These are phyloP conservation scores for Aphis craccivora DNA, from an alignment of 1,140 invertebrate genomes.

Conservation along the genomic window DNA sequence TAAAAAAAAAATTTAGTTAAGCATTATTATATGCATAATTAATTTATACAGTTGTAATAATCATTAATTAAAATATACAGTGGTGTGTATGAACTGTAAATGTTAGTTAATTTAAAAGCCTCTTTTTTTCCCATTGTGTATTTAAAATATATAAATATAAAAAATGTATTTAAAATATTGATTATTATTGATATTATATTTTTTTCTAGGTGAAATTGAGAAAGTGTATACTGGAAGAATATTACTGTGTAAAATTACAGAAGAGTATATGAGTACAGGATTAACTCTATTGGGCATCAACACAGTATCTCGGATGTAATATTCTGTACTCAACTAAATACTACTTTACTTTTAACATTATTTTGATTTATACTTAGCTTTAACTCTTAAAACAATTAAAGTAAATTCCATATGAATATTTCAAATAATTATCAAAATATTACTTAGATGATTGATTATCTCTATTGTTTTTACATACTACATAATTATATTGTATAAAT, in stretches of 20 bases:
- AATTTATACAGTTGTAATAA: not conserved
- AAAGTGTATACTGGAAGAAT: slow-evolving; percentile 88
- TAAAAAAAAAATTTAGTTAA: not conserved
- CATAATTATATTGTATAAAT: not conserved
- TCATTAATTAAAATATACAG: not conserved
- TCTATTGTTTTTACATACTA: not conserved
- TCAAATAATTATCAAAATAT: not conserved
- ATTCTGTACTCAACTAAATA: not conserved
- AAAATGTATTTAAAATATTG: not conserved
- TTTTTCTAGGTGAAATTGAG: slow-evolving; percentile 70
- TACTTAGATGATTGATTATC: not conserved
- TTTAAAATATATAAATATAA: not conserved
- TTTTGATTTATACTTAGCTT: not conserved
- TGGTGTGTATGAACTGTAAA: not conserved
- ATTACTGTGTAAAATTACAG: slow-evolving; percentile 91
- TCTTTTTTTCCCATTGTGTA: not conserved
- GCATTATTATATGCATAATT: not conserved
- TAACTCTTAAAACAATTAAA: not conserved
- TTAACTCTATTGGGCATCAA: slow-evolving; percentile 92
- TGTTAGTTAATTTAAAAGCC: not conserved
- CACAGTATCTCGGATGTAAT: slow-evolving; percentile 90
- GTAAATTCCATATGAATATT: not conserved
- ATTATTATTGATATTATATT: too few relatives aligned
- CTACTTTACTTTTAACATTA: not conserved
- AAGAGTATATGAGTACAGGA: slow-evolving; percentile 83